Evolutionary conservation across 2,888 invertebrate genomes (phyloP).

Genomic region (Smittia sp.): DNA sequence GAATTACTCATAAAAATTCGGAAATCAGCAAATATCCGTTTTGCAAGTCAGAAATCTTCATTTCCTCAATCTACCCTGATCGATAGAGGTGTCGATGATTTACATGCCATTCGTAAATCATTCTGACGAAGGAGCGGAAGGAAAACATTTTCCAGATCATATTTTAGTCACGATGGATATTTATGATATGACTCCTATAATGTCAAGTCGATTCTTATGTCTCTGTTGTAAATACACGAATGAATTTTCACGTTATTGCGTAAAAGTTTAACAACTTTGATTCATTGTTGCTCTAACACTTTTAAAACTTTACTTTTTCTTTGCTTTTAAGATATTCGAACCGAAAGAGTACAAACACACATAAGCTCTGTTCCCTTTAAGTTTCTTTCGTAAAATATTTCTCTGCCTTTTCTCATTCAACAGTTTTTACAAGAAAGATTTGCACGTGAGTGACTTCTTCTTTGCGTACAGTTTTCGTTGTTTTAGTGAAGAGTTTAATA

Average conservation of each 20-base stretch:
- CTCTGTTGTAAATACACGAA: too few relatives aligned
- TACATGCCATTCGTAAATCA: not conserved
- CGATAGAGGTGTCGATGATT: slow-evolving; percentile 11
- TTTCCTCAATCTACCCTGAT: slow-evolving; percentile 6
- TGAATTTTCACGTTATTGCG: too few relatives aligned
- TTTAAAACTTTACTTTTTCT: too few relatives aligned
- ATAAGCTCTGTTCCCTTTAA: not conserved
- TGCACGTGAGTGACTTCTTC: not conserved
- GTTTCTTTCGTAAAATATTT: not conserved
- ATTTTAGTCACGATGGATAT: too few relatives aligned
- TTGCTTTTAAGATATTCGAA: not conserved
- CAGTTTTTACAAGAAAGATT: slow-evolving; percentile 16
- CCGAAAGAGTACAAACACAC: not conserved
- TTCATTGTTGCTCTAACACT: too few relatives aligned
- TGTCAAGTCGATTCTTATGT: too few relatives aligned
- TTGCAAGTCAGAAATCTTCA: slow-evolving; percentile 26
- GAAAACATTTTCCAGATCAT: too few relatives aligned
- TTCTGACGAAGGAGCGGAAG: not conserved
- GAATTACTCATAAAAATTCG: slow-evolving; percentile 25
- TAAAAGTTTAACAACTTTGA: too few relatives aligned
- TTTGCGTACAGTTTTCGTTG: not conserved
- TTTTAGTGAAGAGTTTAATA: not conserved
- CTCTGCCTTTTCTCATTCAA: slow-evolving; percentile 7
- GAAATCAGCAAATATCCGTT: slow-evolving; percentile 30
- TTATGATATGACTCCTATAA: too few relatives aligned